Base-by-base conservation (phyloP, 23 tunicate species). In the Oikopleura dioica region DNA sequence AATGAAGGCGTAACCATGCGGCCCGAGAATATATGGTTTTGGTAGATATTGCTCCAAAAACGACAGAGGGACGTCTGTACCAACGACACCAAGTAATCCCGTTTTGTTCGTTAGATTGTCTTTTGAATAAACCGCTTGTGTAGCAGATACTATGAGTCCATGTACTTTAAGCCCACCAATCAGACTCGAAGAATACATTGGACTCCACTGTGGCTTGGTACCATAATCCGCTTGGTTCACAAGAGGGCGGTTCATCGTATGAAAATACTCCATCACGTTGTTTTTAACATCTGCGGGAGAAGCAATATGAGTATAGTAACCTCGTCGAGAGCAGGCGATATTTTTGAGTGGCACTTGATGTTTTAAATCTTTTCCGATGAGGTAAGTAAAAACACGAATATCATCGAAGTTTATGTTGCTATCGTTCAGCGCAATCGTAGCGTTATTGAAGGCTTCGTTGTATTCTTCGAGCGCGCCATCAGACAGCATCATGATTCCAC, bases 171-270 rank as follows among this genome's bases (percentile, higher is more conserved):
- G n/a, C n/a, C n/a, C n/a, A n/a, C 72, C 72, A 63, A 63, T 63
- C 72, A 63, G 16, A 2, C 30, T 21, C 5, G 30, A 23, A 2
- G 32, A 23, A 31, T 63, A 63, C 72, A 63, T 63, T 63, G 30
- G 29, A 28, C 72, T 63, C 72, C 72, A 63, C 33, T 28, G 72
- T 31, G 72, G 72, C n/a, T n/a, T n/a, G n/a, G n/a, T n/a, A n/a
- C n/a, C n/a, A n/a, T n/a, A n/a, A n/a, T n/a, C n/a, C n/a, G n/a
- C n/a, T n/a, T n/a, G n/a, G n/a, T n/a, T n/a, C 29, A 63, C 72
- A n/a, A n/a, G n/a, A n/a, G n/a, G n/a, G n/a, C n/a, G n/a, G n/a
- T n/a, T n/a, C n/a, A n/a, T n/a, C n/a, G n/a, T n/a, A n/a, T n/a
- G n/a, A n/a, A n/a, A n/a, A n/a, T n/a, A n/a, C n/a, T n/a, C n/a